Evolutionary conservation across 2,888 invertebrate species (phyloP).

Genomic region (Ichneumon xanthorius): DNA sequence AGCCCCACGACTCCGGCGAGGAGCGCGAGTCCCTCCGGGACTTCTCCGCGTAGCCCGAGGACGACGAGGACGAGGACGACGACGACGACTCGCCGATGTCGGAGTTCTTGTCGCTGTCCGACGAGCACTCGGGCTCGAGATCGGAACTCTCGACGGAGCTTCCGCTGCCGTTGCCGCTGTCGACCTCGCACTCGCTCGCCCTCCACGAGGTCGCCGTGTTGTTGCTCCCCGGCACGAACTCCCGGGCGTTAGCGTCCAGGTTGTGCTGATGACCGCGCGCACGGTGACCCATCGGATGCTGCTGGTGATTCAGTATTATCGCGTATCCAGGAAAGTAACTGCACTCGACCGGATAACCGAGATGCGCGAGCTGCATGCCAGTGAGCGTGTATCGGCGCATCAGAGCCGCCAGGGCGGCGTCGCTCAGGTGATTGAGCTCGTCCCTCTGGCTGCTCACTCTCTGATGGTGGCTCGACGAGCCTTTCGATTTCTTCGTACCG

Average conservation of each 20-base stretch:
- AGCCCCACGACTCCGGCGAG: conserved; percentile 24
- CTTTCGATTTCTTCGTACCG: conserved; percentile 14
- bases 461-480: conserved; percentile 73
- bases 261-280: conserved; percentile 71
- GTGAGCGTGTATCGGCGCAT: conserved; percentile 88
- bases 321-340: conserved; percentile 87
- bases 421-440: conserved; percentile 84
- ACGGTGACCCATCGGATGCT: conserved; percentile 67
- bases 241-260: conserved; percentile 89
- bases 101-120: conserved; percentile 79
- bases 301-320: conserved; percentile 86
- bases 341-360: conserved; percentile 91
- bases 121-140: conserved; percentile 77
- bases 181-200: conserved; percentile 74
- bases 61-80: conserved; percentile 53
- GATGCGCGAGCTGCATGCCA: conserved; percentile 87
- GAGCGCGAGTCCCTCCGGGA: conserved; percentile 18
- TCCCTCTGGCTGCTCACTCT: conserved; percentile 76
- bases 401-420: conserved; percentile 86
- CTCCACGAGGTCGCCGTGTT: conserved; percentile 69
- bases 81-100: conserved; percentile 72
- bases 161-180: conserved; percentile 79
- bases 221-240: conserved; percentile 87
- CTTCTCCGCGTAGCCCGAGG: conserved; percentile 56
- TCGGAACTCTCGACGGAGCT: conserved; percentile 79